phyloP scores from a whole-genome alignment of 2,888 invertebrate genomes.

The Hirudinaria manillensis region DNA sequence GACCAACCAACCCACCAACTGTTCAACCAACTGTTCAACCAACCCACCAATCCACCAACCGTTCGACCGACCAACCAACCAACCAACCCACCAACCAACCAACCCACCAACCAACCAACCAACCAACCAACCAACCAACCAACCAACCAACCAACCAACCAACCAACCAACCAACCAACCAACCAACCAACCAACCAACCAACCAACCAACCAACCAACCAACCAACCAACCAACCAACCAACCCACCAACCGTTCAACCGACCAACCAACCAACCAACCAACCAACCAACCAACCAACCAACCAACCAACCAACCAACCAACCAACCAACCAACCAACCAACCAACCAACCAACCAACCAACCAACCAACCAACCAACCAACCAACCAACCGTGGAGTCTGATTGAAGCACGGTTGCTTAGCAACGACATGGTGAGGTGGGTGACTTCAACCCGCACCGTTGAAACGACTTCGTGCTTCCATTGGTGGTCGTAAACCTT shows the following conservation, averaged over 20 bases:
- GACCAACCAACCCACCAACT: not conserved
- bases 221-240: not conserved
- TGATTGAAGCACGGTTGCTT: conserved; percentile 87
- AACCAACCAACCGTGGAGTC: conserved; percentile 60
- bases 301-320: too few relatives aligned
- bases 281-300: not conserved
- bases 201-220: not conserved
- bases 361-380: too few relatives aligned
- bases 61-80: not conserved
- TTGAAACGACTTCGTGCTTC: conserved; percentile 80
- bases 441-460: conserved; percentile 64
- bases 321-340: too few relatives aligned
- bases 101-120: not conserved
- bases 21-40: not conserved
- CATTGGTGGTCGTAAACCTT: conserved; percentile 71
- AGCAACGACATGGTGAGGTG: conserved; percentile 93
- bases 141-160: not conserved
- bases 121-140: not conserved
- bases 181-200: not conserved
- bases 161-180: not conserved
- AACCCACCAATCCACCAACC: not conserved
- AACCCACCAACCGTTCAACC: too few relatives aligned
- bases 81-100: not conserved
- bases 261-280: too few relatives aligned
- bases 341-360: too few relatives aligned